Conservation (phyloP, 2,888 invertebrate species). For the Diaphora mendica region DNA sequence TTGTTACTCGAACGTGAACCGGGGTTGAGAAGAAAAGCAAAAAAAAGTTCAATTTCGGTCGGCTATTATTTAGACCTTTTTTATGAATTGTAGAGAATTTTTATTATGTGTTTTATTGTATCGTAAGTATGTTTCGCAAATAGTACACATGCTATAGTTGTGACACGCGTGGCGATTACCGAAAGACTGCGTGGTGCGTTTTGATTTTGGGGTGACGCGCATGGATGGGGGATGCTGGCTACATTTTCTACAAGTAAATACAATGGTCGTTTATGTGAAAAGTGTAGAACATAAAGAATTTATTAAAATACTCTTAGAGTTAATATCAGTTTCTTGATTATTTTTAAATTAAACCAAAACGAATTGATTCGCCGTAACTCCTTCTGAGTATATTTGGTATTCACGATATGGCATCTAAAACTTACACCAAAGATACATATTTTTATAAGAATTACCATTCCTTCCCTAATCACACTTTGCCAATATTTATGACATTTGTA, state of each 20-base stretch:
- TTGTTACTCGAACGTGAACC: conserved; percentile 45
- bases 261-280: conserved; percentile 44
- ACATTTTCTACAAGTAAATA: conserved; percentile 71
- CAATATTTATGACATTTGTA: not conserved
- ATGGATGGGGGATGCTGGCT: conserved; percentile 73
- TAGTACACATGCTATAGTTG: conserved; percentile 66
- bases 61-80: conserved; percentile 46
- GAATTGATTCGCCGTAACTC: not conserved
- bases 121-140: conserved; percentile 48
- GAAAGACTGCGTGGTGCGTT: conserved; percentile 78
- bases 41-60: conserved; percentile 34
- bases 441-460: not conserved
- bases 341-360: not conserved
- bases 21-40: conserved; percentile 29
- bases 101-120: conserved; percentile 52
- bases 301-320: not conserved
- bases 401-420: not conserved
- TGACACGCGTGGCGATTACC: conserved; percentile 72
- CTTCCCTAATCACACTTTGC: not conserved
- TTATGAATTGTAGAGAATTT: conserved; percentile 54
- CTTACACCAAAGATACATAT: not conserved
- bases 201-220: conserved; percentile 75
- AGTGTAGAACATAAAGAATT: conserved; percentile 10
- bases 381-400: not conserved
- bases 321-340: not conserved